Percentiles rank a stretch among this genome's conserved stretches.
These are phyloP conservation scores for Coracopsis vasa DNA, from an alignment of 2,113 vertebrate species.

Conservation along the genomic window DNA sequence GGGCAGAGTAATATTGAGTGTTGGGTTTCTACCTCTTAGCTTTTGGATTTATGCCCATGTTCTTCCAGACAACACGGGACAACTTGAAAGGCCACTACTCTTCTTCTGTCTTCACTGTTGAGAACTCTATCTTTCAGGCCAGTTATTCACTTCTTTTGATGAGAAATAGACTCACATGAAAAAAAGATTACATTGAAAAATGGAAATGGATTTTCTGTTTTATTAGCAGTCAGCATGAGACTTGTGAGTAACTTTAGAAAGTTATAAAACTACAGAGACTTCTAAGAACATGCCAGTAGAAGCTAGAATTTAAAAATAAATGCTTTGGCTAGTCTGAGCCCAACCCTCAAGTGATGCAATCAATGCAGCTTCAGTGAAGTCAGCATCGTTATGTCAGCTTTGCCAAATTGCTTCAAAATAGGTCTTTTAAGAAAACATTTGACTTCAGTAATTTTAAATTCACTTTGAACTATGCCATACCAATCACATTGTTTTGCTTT, in stretches of 20 bases:
- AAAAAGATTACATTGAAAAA: slow-evolving; percentile 62
- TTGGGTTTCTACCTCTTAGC: neutral
- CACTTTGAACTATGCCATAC: neutral
- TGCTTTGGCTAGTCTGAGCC: neutral
- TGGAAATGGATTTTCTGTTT: slow-evolving; percentile 39
- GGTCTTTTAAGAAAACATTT: neutral
- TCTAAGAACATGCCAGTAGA: slow-evolving; percentile 12
- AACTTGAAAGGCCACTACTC: neutral
- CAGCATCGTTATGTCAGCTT: neutral
- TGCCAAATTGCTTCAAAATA: slow-evolving; percentile 10
- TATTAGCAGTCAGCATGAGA: slow-evolving; percentile 35
- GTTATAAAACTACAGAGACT: slow-evolving; percentile 24
- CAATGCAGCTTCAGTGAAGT: neutral
- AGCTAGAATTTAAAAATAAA: slow-evolving; percentile 48
- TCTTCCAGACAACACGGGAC: neutral
- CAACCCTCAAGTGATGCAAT: neutral
- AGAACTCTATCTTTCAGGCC: neutral
- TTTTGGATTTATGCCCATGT: neutral
- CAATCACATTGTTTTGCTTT: neutral
- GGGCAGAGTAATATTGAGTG: neutral
- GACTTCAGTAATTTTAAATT: neutral
- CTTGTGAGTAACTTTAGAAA: slow-evolving; percentile 46
- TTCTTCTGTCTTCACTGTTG: neutral
- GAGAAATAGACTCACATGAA: slow-evolving; percentile 55
- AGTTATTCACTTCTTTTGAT: neutral